Conservation (phyloP, 64 coral and sea anemone species). For the Dendronephthya gigantea region DNA sequence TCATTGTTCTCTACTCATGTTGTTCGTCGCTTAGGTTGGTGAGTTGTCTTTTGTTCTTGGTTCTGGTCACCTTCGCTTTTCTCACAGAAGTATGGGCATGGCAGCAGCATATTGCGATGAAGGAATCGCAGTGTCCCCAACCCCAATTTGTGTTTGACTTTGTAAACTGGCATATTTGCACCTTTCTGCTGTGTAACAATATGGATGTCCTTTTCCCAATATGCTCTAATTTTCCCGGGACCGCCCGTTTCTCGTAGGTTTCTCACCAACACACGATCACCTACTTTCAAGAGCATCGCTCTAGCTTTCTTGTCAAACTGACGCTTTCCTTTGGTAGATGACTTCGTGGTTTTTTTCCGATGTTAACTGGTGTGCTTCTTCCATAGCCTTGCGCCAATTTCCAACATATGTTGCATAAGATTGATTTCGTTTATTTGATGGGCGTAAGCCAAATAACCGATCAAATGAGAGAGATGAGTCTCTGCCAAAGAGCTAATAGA, state of each 20-base stretch:
- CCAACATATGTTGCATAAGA: neutral
- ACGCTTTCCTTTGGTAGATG: neutral
- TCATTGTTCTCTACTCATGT: too few species aligned
- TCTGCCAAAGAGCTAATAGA: neutral
- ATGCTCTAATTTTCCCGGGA: neutral
- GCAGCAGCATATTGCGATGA: too few species aligned
- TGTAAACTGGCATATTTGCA: neutral
- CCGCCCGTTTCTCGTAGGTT: slow-evolving; percentile 2
- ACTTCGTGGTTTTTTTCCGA: neutral
- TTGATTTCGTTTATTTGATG: neutral
- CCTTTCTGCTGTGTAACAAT: neutral
- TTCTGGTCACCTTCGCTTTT: too few species aligned
- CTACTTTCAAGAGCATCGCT: neutral
- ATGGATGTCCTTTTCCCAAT: neutral
- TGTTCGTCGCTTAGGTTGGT: too few species aligned
- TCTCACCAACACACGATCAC: neutral
- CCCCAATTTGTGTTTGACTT: too few species aligned
- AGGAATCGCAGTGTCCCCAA: too few species aligned
- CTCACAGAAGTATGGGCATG: too few species aligned
- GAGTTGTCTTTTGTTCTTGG: too few species aligned
- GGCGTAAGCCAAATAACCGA: neutral
- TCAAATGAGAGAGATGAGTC: neutral
- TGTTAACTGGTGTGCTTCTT: neutral
- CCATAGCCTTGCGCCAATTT: neutral
- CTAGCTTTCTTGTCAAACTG: neutral